Evolutionary conservation across 2,113 vertebrate species (phyloP).

Genomic region (Tachysurus fulvidraco): DNA sequence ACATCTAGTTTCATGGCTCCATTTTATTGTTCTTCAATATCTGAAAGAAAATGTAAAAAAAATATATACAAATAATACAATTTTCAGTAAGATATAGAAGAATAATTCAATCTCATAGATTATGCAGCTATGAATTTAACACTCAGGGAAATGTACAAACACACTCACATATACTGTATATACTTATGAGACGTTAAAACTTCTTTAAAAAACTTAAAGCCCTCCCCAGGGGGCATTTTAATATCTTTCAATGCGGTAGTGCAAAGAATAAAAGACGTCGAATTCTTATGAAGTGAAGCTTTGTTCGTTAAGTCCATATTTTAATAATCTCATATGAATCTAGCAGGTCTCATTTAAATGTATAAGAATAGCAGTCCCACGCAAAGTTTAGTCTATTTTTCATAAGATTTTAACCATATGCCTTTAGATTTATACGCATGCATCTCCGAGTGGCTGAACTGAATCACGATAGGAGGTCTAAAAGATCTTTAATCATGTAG

Average conservation of each 20-base stretch:
- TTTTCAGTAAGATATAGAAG: background rate
- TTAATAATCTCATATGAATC: background rate
- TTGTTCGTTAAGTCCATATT: background rate
- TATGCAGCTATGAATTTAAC: background rate
- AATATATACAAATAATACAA: background rate
- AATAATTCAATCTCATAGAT: background rate
- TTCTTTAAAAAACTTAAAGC: background rate
- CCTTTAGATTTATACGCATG: background rate
- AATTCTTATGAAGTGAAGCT: constrained; percentile 21
- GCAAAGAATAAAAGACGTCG: background rate
- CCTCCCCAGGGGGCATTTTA: constrained; percentile 5
- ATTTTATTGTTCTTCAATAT: background rate
- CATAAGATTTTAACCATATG: background rate
- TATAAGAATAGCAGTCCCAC: background rate
- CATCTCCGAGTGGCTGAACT: background rate
- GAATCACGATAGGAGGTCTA: background rate
- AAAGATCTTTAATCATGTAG: background rate
- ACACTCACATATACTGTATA: background rate
- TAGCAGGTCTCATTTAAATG: background rate
- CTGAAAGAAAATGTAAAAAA: background rate
- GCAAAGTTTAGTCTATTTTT: background rate
- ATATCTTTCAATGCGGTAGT: background rate
- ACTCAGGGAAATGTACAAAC: background rate
- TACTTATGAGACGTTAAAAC: background rate
- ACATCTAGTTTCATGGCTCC: background rate